A percentile compares a stretch with the other conserved stretches of the same genome.
Conservation (phyloP, 53 echinoderm and acorn worm species). For the Crossaster papposus region DNA sequence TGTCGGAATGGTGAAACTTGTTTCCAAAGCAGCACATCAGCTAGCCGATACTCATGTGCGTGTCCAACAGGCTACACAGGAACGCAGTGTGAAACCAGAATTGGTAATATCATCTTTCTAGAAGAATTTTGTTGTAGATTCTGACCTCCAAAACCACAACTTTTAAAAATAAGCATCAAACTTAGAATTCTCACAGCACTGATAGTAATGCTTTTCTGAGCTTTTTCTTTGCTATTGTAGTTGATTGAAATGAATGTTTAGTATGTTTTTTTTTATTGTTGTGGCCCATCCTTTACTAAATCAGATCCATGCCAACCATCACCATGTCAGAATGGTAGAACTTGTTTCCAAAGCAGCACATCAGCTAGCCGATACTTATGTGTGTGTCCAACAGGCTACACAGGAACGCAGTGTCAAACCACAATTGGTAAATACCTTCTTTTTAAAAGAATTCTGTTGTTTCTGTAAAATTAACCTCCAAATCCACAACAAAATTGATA, state of each 20-base stretch:
- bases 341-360: not conserved
- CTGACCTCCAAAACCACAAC: too few species aligned
- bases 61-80: slow-evolving; percentile 23
- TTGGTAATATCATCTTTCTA: too few species aligned
- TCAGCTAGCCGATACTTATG: not conserved
- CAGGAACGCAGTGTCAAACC: slow-evolving; percentile 4
- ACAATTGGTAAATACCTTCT: not conserved
- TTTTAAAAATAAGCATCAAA: too few species aligned
- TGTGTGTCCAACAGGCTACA: not conserved
- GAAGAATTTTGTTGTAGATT: too few species aligned
- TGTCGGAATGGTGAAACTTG: slow-evolving; percentile 37
- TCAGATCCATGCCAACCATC: not conserved
- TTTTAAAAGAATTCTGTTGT: too few species aligned
- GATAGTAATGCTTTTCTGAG: too few species aligned
- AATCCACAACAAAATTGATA: too few species aligned
- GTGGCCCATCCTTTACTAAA: not conserved
- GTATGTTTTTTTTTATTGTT: too few species aligned
- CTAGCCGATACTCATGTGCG: not conserved
- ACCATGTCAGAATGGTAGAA: slow-evolving; percentile 31
- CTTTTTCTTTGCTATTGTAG: too few species aligned
- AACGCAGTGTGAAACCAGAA: not conserved
- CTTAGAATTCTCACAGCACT: too few species aligned
- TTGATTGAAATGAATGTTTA: too few species aligned
- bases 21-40: not conserved
- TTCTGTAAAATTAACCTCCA: too few species aligned